Evolutionary conservation across 2,797 vertebrate genomes (phyloP), one percentile per base, ranked within the genome.

Genomic region (Tokudaia tokunoshimensis): DNA sequence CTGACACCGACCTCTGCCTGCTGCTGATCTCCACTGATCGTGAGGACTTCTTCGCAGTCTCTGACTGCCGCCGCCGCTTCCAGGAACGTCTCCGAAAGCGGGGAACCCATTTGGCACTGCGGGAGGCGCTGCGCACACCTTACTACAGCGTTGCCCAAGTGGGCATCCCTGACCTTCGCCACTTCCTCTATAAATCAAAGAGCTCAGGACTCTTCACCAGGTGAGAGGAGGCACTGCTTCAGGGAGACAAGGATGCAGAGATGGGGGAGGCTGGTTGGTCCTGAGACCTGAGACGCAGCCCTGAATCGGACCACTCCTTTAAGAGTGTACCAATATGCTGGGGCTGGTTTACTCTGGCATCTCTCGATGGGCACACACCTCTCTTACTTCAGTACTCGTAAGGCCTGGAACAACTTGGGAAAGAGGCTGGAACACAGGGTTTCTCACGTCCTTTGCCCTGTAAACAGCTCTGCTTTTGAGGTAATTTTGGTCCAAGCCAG

Each of bases 151-250:
- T 99, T 0, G 98, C 98, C 75, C 99, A 99, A 96, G 99, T 99
- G 84, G 99, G 99, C 97, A 99, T 99, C 97, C 99, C 99, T 0
- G 99, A 99, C 97, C 99, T 99, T 95, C 98, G 99, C 72, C 99
- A 99, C 98, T 99, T 99, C 98, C 98, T 99, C 96, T 99, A 99
- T 98, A 99, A 99, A 98, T 99, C 99, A 19, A 99, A 99, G 98
- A 99, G 99, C 98, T 99, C 99, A 0, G 99, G 99, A 72, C 99
- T 99, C 94, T 99, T 99, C 98, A 99, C 99, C 98, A 99, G 99
- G 99, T 99, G 97, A 98, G 99, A 92, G 92, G 57, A n/a, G 86
- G 59, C 41, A 78, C n/a, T 86, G 47, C 70, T 84, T 81, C 76
- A 80, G 79, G 79, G 57, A 91, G 59, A 55, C 12, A 7, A 61